Conservation (phyloP, 2,113 vertebrate genomes). For the Ictidomys tridecemlineatus region DNA sequence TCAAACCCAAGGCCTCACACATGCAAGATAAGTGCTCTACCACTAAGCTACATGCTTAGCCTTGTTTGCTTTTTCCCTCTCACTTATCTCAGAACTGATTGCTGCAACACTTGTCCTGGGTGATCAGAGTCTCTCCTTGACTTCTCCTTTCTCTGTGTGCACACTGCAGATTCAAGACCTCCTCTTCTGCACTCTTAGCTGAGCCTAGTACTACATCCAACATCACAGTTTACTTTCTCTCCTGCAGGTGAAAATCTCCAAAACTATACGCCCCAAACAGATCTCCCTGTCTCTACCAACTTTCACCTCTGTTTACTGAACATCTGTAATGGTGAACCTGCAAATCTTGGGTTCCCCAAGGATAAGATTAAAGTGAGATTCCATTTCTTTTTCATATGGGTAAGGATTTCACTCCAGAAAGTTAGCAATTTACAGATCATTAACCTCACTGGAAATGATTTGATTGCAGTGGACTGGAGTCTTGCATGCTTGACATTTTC, state of each 20-base stretch:
- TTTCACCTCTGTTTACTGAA: not conserved
- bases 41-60: not conserved
- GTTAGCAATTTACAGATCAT: not conserved
- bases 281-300: not conserved
- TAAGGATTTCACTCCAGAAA: not conserved
- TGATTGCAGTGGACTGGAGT: not conserved
- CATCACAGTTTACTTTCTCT: not conserved
- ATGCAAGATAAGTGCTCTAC: not conserved
- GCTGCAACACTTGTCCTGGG: not conserved
- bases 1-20: not conserved
- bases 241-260: not conserved
- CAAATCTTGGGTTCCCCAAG: not conserved
- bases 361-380: not conserved
- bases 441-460: not conserved
- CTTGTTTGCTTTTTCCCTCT: not conserved
- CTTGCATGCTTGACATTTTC: not conserved
- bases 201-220: fast-evolving
- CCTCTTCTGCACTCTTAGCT: fast-evolving
- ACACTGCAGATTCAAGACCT: not conserved
- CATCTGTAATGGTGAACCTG: not conserved
- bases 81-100: not conserved
- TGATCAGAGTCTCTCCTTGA: not conserved
- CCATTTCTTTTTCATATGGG: not conserved
- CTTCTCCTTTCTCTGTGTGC: fast-evolving
- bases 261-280: not conserved